Evolutionary conservation across 2,888 invertebrate genomes (phyloP), one percentile per base, ranked within the genome.

Genomic region (Opisthograptis luteolata): DNA sequence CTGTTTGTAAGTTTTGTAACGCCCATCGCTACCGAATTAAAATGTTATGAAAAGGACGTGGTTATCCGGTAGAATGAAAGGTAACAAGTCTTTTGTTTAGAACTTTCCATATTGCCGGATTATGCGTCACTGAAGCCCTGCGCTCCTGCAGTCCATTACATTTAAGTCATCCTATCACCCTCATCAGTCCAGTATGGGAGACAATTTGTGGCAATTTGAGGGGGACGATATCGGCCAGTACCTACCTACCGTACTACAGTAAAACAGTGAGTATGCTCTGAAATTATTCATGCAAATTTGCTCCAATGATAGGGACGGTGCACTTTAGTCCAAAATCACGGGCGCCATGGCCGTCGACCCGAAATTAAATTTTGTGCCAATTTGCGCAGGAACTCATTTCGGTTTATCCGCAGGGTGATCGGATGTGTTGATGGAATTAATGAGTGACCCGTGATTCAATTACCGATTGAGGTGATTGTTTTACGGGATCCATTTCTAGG

Each of bases 201-300:
- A 73, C 73, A 73, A 72, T 75, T 70, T 70, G 67, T 60, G 66
- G 64, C 53, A 60, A 66, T 60, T 57, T 49, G 48, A 37, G 32
- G 27, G 32, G 31, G 30, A 32, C 19, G 19, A 13, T 10, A 28
- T 28, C 45, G 25, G 24, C 30, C 13, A 13, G 19, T 25, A 36
- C 31, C 10, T 37, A 27, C 24, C 34, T 15, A 22, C 30, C 6
- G 27, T 19, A 15, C 15, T 48, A 43, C 28, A 17, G 37, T 61
- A 58, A 65, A 71, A 67, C 69, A 62, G 58, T 58, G 59, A 57
- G 50, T 55, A 60, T 40, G 66, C 54, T 64, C 70, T 68, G 52
- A 70, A 76, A 76, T 76, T 76, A 76, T 71, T 73, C 71, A 76
- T 76, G 76, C 73, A 74, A 76, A 76, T 75, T 68, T 55, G 39